These are phyloP conservation scores for Diachasma alloeum DNA, from an alignment of 1,140 invertebrate species.

Conservation along the genomic window DNA sequence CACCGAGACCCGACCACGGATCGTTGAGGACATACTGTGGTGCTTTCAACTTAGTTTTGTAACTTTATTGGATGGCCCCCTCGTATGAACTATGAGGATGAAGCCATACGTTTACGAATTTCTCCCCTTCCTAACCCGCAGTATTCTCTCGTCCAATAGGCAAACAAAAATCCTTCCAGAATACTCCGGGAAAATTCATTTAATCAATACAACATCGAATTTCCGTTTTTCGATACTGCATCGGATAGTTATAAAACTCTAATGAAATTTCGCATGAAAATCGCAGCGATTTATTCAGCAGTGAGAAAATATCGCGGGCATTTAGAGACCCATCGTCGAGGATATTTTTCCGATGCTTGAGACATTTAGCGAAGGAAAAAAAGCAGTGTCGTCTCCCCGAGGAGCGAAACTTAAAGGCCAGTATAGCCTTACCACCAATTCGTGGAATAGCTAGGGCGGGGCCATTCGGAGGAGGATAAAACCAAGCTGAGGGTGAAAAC, in stretches of 20 bases:
- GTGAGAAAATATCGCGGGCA: neutral
- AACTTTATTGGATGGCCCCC: slow-evolving; percentile 5
- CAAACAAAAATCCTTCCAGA: neutral
- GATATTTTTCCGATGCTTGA: neutral
- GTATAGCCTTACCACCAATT: neutral
- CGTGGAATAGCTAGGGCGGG: slow-evolving; percentile 8
- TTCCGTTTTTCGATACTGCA: neutral
- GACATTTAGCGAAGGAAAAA: neutral
- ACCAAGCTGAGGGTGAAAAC: neutral
- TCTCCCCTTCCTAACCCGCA: neutral
- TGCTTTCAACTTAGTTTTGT: slow-evolving; percentile 21
- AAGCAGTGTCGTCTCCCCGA: neutral
- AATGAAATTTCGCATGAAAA: neutral
- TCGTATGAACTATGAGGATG: neutral
- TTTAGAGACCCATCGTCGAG: neutral
- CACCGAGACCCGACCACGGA: neutral
- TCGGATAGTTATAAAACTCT: neutral
- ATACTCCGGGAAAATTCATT: neutral
- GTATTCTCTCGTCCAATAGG: neutral
- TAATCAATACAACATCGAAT: neutral
- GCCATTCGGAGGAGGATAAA: neutral
- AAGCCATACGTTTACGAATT: slow-evolving; percentile 11
- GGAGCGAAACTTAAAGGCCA: slow-evolving; percentile 7
- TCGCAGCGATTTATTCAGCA: neutral
- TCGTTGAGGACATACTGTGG: slow-evolving; percentile 4